Evolutionary conservation across 2,113 vertebrate genomes (phyloP), one percentile per base, ranked within the genome.

Genomic region (Nerophis lumbriciformis): DNA sequence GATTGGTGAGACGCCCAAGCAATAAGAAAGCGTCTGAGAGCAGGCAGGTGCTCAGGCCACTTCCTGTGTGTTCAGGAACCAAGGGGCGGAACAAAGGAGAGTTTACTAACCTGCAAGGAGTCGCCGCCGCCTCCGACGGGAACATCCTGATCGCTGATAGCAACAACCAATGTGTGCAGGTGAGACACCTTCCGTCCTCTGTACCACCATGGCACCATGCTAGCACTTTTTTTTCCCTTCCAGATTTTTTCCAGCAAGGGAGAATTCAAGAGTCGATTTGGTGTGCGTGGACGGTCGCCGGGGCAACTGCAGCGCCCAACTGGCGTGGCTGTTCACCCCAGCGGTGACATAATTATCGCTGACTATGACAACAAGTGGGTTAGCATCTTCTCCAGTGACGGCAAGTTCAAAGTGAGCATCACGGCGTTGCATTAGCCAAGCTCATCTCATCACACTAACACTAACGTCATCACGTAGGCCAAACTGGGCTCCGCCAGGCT

Each of bases 331-430:
- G 94, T 99, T 49, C 97, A 99, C 82, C 95, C 96, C 51, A 94
- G 91, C 14, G 95, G 96, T 53, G 97, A 99, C 87, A 95, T 99
- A 63, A 98, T 99, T 81, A 95, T 99, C 11, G 97, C 97, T 3
- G 97, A 99, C 80, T 99, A 99, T 1, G 97, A 99, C 79, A 99
- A 99, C 81, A 99, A 98, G 67, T 99, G 96, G 97, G 95, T 99
- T 80, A 97, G 96, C 95, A 96, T 99, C 87, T 99, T 99, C 87
- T 94, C 94, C 66, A 88, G 89, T 4, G 97, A 99, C 54, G 97
- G 97, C 44, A 99, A 99, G 83, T 99, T 95, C 82, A 99, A 99
- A 93, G 97, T 98, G 82, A 0, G 66, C 14, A 7, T 47, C 44
- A 59, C 8, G 16, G n/a, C 49, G 2, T 51, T 5, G n/a, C 9